Conservation (phyloP, 1,140 invertebrate genomes). For the Lasioglossum baleicum region DNA sequence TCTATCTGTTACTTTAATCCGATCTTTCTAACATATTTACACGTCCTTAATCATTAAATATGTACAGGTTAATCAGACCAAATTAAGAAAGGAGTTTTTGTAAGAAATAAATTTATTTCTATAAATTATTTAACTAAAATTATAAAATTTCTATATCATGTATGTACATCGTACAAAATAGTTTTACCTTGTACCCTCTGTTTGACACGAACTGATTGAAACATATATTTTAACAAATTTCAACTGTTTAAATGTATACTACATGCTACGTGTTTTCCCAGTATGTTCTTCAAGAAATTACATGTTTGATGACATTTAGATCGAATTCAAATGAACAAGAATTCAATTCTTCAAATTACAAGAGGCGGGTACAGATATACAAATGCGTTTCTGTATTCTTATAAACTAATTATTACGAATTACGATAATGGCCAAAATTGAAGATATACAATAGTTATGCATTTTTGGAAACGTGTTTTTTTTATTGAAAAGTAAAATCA, state of each 20-base stretch:
- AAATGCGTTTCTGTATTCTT: constrained; percentile 26
- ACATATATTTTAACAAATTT: background rate
- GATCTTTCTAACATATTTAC: background rate
- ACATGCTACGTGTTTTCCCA: background rate
- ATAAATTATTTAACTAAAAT: constrained; percentile 28
- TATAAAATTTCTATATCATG: constrained; percentile 36
- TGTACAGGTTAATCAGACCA: background rate
- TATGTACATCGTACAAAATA: constrained; percentile 40
- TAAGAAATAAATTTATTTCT: constrained; percentile 50
- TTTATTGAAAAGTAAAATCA: background rate
- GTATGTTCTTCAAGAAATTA: background rate
- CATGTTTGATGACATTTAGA: background rate
- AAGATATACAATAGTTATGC: background rate
- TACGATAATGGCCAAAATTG: constrained; percentile 29
- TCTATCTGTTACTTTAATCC: background rate
- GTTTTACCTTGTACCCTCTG: constrained; percentile 14
- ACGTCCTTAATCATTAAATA: background rate
- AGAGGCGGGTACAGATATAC: constrained; percentile 9
- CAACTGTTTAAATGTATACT: background rate
- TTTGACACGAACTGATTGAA: background rate
- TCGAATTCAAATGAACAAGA: background rate
- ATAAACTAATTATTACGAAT: constrained; percentile 24
- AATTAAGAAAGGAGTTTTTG: constrained; percentile 28
- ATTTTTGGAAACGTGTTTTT: background rate
- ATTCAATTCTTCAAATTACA: background rate